A percentile compares a stretch with the other conserved stretches of the same genome.
These are phyloP conservation scores for Pristionchus entomophagus DNA, from an alignment of 2,888 invertebrate species.

Conservation along the genomic window DNA sequence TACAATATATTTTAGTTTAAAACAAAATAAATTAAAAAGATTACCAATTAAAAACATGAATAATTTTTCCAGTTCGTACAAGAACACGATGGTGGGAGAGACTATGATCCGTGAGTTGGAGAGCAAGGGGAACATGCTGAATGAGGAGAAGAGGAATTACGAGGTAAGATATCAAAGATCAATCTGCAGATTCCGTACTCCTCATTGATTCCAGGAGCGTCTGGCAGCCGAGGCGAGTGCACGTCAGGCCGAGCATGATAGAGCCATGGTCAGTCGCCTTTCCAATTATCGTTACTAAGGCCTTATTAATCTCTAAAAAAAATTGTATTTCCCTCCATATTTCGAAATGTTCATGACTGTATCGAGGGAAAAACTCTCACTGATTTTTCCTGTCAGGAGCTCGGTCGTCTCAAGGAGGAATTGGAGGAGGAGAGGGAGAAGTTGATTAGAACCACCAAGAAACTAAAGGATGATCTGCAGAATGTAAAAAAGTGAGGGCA, in stretches of 20 bases:
- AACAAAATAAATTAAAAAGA: neutral
- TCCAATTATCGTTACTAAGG: too few relatives aligned
- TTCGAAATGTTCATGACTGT: too few relatives aligned
- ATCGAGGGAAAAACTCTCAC: too few relatives aligned
- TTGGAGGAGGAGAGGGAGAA: constrained; percentile 78
- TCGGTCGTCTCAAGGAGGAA: constrained; percentile 77
- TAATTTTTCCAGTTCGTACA: constrained; percentile 65
- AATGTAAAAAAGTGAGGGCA: constrained; percentile 64
- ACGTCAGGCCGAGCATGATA: constrained; percentile 63
- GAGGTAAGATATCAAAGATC: constrained; percentile 46
- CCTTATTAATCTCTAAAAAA: too few relatives aligned
- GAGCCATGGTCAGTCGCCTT: constrained; percentile 57
- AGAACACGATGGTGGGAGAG: constrained; percentile 69
- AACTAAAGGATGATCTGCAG: constrained; percentile 77
- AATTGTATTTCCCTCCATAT: too few relatives aligned
- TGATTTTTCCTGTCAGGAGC: constrained; percentile 70
- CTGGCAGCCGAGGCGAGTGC: constrained; percentile 64
- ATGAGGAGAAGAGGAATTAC: constrained; percentile 64
- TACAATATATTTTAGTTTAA: neutral
- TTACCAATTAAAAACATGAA: neutral
- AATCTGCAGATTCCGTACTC: neutral
- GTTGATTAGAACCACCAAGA: constrained; percentile 77
- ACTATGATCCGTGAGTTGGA: constrained; percentile 66
- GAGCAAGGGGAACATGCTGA: constrained; percentile 60
- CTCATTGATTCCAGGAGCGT: constrained; percentile 59